Evolutionary conservation across 2,888 invertebrate genomes (phyloP).

Genomic region (Drosophila diplacantha): DNA sequence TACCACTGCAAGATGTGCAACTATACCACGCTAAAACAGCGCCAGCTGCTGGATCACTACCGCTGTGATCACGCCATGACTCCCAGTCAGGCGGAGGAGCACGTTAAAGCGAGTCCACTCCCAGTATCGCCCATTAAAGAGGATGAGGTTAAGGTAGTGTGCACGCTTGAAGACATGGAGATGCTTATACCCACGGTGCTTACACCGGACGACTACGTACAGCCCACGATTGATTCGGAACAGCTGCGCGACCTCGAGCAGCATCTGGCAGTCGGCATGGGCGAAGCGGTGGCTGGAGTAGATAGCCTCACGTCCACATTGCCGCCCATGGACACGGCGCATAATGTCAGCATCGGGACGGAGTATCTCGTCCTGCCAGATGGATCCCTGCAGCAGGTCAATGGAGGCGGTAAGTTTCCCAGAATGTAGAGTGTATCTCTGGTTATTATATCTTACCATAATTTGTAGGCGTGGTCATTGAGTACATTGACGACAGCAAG

Average conservation of each 20-base stretch:
- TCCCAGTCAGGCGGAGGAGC: constrained; percentile 42
- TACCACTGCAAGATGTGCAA: constrained; percentile 66
- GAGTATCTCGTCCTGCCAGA: constrained; percentile 72
- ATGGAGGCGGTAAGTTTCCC: constrained; percentile 44
- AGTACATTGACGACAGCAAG: constrained; percentile 68
- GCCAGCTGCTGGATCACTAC: constrained; percentile 62
- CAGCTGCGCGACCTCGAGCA: constrained; percentile 52
- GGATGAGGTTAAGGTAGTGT: constrained; percentile 45
- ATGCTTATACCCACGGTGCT: constrained; percentile 61
- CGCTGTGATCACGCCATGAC: constrained; percentile 49
- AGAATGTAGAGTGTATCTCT: rapidly evolving
- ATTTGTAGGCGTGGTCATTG: constrained; percentile 67
- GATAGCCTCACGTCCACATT: constrained; percentile 21
- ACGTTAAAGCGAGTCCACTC: constrained; percentile 19
- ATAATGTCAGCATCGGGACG: constrained; percentile 64
- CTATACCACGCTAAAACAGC: constrained; percentile 58
- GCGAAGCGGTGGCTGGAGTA: constrained; percentile 4
- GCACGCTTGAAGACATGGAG: constrained; percentile 62
- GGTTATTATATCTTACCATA: not conserved
- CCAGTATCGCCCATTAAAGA: not conserved
- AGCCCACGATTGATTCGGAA: constrained; percentile 44
- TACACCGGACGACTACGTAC: constrained; percentile 54
- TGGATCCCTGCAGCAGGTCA: constrained; percentile 69
- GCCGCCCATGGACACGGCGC: constrained; percentile 22
- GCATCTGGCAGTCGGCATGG: constrained; percentile 42